Base-by-base conservation (phyloP, 1,140 invertebrate species). In the Aphelinus atriplicis region DNA sequence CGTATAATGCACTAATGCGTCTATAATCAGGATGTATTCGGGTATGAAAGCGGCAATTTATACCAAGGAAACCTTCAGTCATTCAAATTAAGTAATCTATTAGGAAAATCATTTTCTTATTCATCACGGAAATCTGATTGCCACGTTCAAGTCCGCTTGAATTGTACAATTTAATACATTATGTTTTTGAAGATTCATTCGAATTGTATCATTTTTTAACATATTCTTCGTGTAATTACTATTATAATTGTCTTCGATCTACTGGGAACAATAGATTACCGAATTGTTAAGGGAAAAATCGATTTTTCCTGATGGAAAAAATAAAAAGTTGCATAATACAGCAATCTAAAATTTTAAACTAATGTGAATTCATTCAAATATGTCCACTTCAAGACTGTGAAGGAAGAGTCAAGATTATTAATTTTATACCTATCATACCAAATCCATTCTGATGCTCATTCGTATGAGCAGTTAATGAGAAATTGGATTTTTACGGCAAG, bases 251-350 rank as follows among this genome's bases (percentile, higher is more conserved):
- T 67, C 3, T 56, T 67, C 26, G 56, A 67, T 45, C 3, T 6
- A 46, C 51, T 66, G 3, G 50, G 45, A 67, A 46, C n/a, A 46
- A 55, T 55, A 0, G 43, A 56, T 55, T 67, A 67, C 46, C 50
- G 50, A 55, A 56, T 67, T 67, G 50, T 67, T 55, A 55, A 67
- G 53, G 53, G 7, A 56, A 55, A 56, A 42, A 43, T 56, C 56
- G 53, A 55, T 2, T 67, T 55, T 7, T 46, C 7, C 7, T 7
- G 4, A 56, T 45, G 5, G n/a, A 45, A 67, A 56, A 67, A 56
- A 43, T 56, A 9, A 45, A 67, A 67, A 67, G 43, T 55, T n/a
- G 46, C 53, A 46, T 43, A 55, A 46, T 45, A 56, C 56, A 67
- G 10, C 10, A 6, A 42, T 48, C 57, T 55, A 68, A 2, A 48